phyloP scores from a whole-genome alignment of 1,140 invertebrate species.

The Venustaconcha ellipsiformis region DNA sequence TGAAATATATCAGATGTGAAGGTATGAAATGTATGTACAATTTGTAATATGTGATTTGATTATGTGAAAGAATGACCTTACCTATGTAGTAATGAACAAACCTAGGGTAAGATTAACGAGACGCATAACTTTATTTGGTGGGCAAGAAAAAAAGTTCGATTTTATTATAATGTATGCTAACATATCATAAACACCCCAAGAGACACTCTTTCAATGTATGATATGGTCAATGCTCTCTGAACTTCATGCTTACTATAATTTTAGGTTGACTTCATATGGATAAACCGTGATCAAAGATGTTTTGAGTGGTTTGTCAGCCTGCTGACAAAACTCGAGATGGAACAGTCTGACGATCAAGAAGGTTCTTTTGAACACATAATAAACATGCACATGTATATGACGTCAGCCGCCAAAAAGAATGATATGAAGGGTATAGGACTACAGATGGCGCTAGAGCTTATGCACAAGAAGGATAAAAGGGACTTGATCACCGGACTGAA shows the following conservation, averaged over 20 bases:
- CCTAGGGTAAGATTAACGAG: too few species aligned
- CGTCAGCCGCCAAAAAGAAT: slow-evolving; percentile 88
- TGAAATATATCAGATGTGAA: too few species aligned
- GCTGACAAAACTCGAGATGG: slow-evolving; percentile 92
- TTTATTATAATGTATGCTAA: too few species aligned
- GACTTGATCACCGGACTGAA: slow-evolving; percentile 94
- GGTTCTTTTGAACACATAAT: slow-evolving; percentile 84
- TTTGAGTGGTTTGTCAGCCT: slow-evolving; percentile 98
- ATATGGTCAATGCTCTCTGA: too few species aligned
- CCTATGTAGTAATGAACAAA: too few species aligned
- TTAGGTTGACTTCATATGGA: slow-evolving; percentile 98
- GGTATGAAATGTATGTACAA: too few species aligned
- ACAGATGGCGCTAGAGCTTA: slow-evolving; percentile 86
- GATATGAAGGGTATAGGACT: slow-evolving; percentile 96
- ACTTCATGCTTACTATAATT: background rate
- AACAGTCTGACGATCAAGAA: slow-evolving; percentile 82
- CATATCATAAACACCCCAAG: too few species aligned
- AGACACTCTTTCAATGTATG: too few species aligned
- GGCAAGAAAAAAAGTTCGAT: too few species aligned
- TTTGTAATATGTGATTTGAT: too few species aligned
- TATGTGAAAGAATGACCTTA: too few species aligned
- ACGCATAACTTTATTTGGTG: too few species aligned
- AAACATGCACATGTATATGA: slow-evolving; percentile 99
- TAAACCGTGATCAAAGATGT: slow-evolving; percentile 92
- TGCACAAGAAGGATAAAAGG: slow-evolving; percentile 93